Percentiles rank a stretch among this genome's conserved stretches.
phyloP scores from a whole-genome alignment of 1,140 invertebrate species.

The Cydia pomonella region DNA sequence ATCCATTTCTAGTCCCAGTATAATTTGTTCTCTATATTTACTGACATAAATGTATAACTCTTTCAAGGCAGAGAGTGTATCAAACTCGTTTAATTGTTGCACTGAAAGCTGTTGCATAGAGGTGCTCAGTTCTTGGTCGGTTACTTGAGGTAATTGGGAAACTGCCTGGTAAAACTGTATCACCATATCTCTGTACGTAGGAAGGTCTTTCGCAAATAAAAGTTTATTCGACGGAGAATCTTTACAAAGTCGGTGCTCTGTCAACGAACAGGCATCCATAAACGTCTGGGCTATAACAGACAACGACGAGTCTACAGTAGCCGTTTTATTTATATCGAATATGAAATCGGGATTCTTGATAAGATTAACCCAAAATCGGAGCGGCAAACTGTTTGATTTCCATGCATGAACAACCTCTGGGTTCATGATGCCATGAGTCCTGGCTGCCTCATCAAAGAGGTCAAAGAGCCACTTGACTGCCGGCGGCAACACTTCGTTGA shows the following conservation, averaged over 20 bases:
- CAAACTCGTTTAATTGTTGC: slow-evolving; percentile 93
- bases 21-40: slow-evolving; percentile 95
- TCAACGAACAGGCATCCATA: slow-evolving; percentile 96
- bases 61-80: slow-evolving; percentile 94
- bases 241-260: slow-evolving; percentile 93
- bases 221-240: slow-evolving; percentile 97
- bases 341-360: slow-evolving; percentile 99
- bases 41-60: slow-evolving; percentile 97
- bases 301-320: slow-evolving; percentile 94
- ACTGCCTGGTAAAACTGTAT: slow-evolving; percentile 93
- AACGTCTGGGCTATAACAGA: slow-evolving; percentile 98
- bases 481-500: slow-evolving; percentile 93
- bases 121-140: slow-evolving; percentile 95
- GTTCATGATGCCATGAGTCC: slow-evolving; percentile 88
- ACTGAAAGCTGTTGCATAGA: slow-evolving; percentile 95
- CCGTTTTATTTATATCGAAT: slow-evolving; percentile 97
- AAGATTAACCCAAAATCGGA: slow-evolving; percentile 98
- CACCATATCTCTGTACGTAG: slow-evolving; percentile 93
- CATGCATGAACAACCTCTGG: slow-evolving; percentile 96
- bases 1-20: slow-evolving; percentile 91
- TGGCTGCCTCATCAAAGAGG: slow-evolving; percentile 94
- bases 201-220: slow-evolving; percentile 96
- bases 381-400: slow-evolving; percentile 97
- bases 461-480: slow-evolving; percentile 98
- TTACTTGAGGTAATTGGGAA: slow-evolving; percentile 91